A percentile compares a stretch with the other conserved stretches of the same genome.
Conservation (phyloP, 2,888 invertebrate species). For the Limnephilus lunatus region DNA sequence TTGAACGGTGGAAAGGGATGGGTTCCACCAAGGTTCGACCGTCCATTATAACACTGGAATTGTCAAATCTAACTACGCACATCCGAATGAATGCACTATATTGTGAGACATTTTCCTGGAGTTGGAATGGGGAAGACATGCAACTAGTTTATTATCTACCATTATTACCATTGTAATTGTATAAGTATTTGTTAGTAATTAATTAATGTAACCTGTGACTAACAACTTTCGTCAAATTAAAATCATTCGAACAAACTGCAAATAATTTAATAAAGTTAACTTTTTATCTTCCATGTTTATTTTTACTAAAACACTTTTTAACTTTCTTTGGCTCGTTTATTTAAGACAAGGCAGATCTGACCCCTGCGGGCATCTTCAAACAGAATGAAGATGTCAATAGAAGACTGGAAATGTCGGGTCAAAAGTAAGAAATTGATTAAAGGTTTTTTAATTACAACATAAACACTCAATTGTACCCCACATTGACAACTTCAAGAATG, state of each 20-base stretch:
- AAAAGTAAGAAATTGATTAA: background rate
- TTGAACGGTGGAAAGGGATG: background rate
- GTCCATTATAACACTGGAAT: conserved; percentile 31
- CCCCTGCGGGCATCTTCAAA: background rate
- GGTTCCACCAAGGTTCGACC: background rate
- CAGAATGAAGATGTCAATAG: background rate
- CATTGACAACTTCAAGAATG: background rate
- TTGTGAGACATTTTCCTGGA: conserved; percentile 3
- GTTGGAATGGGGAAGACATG: background rate
- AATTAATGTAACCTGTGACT: background rate
- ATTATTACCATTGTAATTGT: background rate
- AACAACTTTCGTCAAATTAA: background rate
- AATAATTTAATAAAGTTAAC: too few relatives aligned
- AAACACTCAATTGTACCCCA: background rate
- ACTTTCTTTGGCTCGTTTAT: background rate
- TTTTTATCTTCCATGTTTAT: background rate
- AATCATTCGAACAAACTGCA: background rate
- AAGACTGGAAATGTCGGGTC: background rate
- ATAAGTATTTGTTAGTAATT: background rate
- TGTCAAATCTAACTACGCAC: conserved; percentile 15
- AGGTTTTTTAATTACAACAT: background rate
- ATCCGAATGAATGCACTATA: background rate
- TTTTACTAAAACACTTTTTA: background rate
- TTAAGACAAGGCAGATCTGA: background rate
- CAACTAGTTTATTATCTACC: background rate